Evolutionary conservation across 2,797 vertebrate species (phyloP), one percentile per base, ranked within the genome.

Genomic region (Ataeniobius toweri): DNA sequence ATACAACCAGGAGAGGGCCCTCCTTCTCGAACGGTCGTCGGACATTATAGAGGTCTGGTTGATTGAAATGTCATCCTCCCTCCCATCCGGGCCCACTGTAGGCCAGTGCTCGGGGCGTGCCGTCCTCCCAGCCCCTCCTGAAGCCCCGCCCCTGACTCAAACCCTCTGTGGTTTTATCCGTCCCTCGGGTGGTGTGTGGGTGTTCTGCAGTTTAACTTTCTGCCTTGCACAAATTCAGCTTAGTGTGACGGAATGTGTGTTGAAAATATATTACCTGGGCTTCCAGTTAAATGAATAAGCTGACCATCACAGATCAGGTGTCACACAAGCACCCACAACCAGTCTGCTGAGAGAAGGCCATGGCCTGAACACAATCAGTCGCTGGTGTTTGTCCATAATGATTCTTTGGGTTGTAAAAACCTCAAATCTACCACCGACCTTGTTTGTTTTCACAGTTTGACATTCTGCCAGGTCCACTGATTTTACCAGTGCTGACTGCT

Each of bases 271-370:
- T 82, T 72, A 83, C 72, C 72, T 74, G 76, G 53, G 31, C 55
- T 84, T 81, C 50, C 81, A 81, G 77, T 81, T 76, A 72, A 88
- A 79, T 84, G 65, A 77, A 81, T 76, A 77, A 85, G 73, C 78
- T 36, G 0, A 68, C 31, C 65, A 65, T 16, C 50, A 55, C 74
- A 77, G 77, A 79, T 88, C 71, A 20, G 68, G 73, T 83, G 69
- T 73, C 80, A 48, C 46, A 53, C 73, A 53, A 26, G 18, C 36
- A 44, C 68, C 61, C 16, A 63, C 67, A 51, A 71, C 28, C 39
- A 12, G 73, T 16, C 26, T 3, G 58, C 6, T 20, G 44, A 18
- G 68, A 59, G 26, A n/a, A 59, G 14, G 56, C 56, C 6, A 51
- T 46, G 20, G 39, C 75, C 74, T 55, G 39, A 50, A 41, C 65